Percentiles rank a stretch among this genome's conserved stretches.
Conservation (phyloP, 2,888 invertebrate species). For the Apoda limacodes region DNA sequence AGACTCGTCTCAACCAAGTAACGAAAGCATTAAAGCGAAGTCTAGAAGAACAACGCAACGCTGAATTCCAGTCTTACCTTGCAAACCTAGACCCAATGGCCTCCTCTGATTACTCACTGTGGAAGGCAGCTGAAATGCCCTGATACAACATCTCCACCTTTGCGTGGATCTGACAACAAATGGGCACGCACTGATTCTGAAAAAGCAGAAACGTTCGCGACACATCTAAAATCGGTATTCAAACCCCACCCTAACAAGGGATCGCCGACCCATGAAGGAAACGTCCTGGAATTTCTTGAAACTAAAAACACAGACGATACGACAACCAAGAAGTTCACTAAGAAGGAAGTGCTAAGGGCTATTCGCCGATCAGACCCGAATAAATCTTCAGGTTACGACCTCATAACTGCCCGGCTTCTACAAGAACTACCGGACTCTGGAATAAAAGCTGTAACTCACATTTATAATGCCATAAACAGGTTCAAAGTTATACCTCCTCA, state of each 20-base stretch:
- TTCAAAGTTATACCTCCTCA: too few relatives aligned
- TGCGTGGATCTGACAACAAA: background rate
- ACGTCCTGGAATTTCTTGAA: background rate
- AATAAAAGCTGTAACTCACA: conserved; percentile 5
- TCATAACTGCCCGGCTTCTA: conserved; percentile 9
- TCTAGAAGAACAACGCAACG: background rate
- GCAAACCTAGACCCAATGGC: background rate
- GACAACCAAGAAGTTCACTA: background rate
- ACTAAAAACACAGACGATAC: background rate
- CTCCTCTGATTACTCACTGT: background rate
- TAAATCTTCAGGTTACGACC: conserved; percentile 16
- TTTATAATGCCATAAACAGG: conserved; percentile 17
- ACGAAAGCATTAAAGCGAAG: background rate
- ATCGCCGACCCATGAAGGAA: background rate
- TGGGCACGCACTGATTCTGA: background rate
- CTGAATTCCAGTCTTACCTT: background rate
- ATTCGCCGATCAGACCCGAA: conserved; percentile 5
- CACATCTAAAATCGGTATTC: background rate
- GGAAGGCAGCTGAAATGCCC: background rate
- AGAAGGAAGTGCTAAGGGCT: conserved; percentile 3
- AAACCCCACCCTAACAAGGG: background rate
- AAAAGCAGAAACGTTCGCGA: background rate
- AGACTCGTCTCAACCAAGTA: background rate
- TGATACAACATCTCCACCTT: background rate
- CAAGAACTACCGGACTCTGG: conserved; percentile 14